These are phyloP conservation scores for Caenorhabditis sp. DNA, from an alignment of 2,888 invertebrate species.

Conservation along the genomic window DNA sequence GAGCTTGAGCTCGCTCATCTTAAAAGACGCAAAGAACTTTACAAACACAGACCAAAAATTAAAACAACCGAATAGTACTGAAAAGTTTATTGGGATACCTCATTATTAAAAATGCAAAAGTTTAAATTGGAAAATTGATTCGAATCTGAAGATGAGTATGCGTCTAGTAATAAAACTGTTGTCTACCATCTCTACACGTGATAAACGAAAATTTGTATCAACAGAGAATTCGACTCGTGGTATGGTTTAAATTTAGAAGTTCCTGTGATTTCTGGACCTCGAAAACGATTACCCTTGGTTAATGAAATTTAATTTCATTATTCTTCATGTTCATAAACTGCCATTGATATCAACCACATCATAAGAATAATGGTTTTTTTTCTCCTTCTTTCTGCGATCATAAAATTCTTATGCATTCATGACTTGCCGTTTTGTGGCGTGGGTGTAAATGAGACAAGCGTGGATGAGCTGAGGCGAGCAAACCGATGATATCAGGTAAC, in stretches of 20 bases:
- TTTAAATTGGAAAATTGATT: slow-evolving; percentile 6
- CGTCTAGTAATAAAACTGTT: slow-evolving; percentile 33
- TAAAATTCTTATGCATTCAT: slow-evolving; percentile 44
- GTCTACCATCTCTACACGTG: slow-evolving; percentile 22
- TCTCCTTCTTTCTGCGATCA: slow-evolving; percentile 10
- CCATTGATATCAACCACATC: slow-evolving; percentile 24
- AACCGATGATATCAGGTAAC: slow-evolving; percentile 58
- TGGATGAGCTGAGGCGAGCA: slow-evolving; percentile 40
- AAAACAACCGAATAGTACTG: too few relatives aligned
- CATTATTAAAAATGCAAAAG: not conserved
- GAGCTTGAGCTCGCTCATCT: too few relatives aligned
- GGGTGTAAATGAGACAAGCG: slow-evolving; percentile 52
- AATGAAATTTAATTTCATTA: slow-evolving; percentile 12
- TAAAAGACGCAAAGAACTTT: too few relatives aligned
- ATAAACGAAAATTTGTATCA: slow-evolving; percentile 31
- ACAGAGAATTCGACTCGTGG: slow-evolving; percentile 19
- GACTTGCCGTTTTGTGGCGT: slow-evolving; percentile 43
- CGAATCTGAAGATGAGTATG: slow-evolving; percentile 1
- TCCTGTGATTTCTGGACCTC: not conserved
- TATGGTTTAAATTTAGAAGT: slow-evolving; percentile 17
- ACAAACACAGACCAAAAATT: too few relatives aligned
- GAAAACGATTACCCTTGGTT: not conserved
- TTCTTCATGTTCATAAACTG: slow-evolving; percentile 11
- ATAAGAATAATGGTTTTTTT: not conserved
- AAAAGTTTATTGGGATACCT: not conserved